A percentile compares a stretch with the other conserved stretches of the same genome.
phyloP scores from a whole-genome alignment of 2,113 vertebrate genomes.

The Bubo scandiacus region DNA sequence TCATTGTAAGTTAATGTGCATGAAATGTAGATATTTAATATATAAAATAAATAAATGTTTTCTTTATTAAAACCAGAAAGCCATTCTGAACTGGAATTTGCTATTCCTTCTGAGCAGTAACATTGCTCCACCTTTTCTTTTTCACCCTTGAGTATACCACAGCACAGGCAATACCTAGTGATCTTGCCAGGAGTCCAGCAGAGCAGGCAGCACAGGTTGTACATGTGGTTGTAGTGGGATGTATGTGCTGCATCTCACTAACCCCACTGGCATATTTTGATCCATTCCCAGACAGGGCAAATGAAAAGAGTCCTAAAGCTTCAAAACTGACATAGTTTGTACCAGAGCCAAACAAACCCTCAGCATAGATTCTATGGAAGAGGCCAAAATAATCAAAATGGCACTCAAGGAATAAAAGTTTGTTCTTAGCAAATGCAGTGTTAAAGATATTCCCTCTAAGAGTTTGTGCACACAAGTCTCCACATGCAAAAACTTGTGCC shows the following conservation, averaged over 20 bases:
- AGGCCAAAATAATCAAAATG: not conserved
- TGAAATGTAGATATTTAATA: not conserved
- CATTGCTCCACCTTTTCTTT: not conserved
- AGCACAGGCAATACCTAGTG: not conserved
- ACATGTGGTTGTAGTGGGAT: too few species aligned
- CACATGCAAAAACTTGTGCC: not conserved
- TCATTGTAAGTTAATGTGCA: not conserved
- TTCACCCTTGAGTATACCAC: not conserved
- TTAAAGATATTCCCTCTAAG: not conserved
- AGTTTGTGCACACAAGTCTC: not conserved
- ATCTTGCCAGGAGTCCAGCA: not conserved
- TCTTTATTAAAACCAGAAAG: not conserved
- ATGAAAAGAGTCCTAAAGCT: not conserved
- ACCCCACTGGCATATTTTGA: not conserved
- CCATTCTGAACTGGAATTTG: not conserved
- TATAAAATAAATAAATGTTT: not conserved
- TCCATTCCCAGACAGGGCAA: not conserved
- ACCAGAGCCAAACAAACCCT: not conserved
- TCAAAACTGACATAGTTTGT: not conserved
- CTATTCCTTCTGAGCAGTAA: not conserved
- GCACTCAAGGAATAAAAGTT: not conserved
- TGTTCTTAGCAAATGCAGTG: not conserved
- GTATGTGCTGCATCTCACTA: not conserved
- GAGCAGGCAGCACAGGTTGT: not conserved
- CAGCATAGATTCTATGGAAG: not conserved